phyloP scores from a whole-genome alignment of 2,113 vertebrate species.

The Notiomystis cincta region DNA sequence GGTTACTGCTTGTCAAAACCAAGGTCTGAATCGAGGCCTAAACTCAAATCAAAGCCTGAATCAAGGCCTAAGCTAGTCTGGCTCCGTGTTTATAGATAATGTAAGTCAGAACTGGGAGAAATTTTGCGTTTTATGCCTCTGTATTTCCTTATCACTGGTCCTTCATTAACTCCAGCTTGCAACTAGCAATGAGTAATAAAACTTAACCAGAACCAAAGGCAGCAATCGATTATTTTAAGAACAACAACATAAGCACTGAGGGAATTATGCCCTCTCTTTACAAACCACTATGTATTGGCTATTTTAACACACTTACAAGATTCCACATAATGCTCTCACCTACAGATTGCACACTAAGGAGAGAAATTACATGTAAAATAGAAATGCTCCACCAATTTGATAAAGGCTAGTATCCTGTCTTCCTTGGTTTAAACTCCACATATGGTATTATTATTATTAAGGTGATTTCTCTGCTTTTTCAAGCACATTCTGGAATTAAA shows the following conservation, averaged over 20 bases:
- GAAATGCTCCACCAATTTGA: background rate
- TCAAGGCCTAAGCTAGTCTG: background rate
- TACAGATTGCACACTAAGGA: background rate
- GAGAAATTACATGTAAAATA: background rate
- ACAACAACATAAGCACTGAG: rapidly evolving
- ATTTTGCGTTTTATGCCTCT: background rate
- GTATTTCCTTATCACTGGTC: background rate
- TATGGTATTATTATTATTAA: background rate
- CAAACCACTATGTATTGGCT: background rate
- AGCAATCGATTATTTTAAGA: background rate
- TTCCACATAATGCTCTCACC: background rate
- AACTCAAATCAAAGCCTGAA: background rate
- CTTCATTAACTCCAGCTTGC: background rate
- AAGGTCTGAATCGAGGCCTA: background rate
- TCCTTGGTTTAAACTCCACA: background rate
- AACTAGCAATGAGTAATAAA: background rate
- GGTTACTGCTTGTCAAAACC: background rate
- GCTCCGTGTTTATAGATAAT: rapidly evolving
- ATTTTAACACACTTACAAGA: background rate
- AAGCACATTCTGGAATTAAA: background rate
- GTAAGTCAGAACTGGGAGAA: background rate
- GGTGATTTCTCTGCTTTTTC: background rate
- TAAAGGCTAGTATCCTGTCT: rapidly evolving
- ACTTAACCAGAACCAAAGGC: background rate
- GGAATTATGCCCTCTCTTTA: background rate